Conservation (phyloP, 2,113 vertebrate species). For the Glaucidium brasilianum region DNA sequence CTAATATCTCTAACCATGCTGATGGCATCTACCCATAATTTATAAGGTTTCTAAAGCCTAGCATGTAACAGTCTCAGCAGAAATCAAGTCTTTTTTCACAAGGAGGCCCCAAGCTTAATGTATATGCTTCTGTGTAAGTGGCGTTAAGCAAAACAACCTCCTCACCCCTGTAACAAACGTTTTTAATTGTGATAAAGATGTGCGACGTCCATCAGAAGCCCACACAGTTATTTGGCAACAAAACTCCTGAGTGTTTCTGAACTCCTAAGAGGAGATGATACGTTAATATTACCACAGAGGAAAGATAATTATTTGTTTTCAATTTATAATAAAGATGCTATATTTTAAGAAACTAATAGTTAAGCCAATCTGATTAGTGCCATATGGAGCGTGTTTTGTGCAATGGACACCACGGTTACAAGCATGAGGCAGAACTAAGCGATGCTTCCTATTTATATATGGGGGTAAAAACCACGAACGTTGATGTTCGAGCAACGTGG, state of each 20-base stretch:
- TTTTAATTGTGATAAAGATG: constrained; percentile 11
- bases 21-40: background rate
- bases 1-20: background rate
- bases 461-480: background rate
- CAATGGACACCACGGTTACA: constrained; percentile 26
- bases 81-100: background rate
- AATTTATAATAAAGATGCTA: constrained; percentile 51
- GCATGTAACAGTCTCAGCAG: background rate
- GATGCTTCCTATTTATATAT: constrained; percentile 47
- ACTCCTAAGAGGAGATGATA: constrained; percentile 20
- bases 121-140: background rate
- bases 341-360: constrained; percentile 70
- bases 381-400: constrained; percentile 61
- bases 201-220: background rate
- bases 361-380: constrained; percentile 68
- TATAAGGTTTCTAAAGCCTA: background rate
- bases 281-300: constrained; percentile 8
- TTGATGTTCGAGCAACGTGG: background rate
- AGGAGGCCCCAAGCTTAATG: background rate
- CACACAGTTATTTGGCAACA: constrained; percentile 25
- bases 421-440: constrained; percentile 30
- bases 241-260: constrained; percentile 35
- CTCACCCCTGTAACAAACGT: background rate
- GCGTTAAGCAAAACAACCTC: background rate
- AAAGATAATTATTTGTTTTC: constrained; percentile 13